phyloP scores from a whole-genome alignment of 2,113 vertebrate species.

The Micromys minutus region DNA sequence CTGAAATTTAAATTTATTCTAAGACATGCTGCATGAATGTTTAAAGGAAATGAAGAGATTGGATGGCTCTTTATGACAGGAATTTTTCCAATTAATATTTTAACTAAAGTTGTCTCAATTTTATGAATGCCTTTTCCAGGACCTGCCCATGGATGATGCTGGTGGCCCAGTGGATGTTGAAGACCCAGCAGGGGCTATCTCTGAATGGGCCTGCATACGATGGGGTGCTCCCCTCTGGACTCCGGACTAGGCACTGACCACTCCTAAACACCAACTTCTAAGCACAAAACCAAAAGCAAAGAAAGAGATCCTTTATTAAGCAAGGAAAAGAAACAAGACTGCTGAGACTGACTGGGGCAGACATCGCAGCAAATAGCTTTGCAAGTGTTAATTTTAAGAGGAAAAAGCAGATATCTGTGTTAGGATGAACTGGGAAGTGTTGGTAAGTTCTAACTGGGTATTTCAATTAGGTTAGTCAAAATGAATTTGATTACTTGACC shows the following conservation, averaged over 20 bases:
- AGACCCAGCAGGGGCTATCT: neutral
- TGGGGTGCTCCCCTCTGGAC: neutral
- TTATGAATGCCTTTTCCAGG: neutral
- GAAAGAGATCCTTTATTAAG: neutral
- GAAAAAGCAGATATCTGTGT: neutral
- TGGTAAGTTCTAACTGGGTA: neutral
- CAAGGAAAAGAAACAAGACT: neutral
- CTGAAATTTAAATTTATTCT: constrained; percentile 41
- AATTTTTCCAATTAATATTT: neutral
- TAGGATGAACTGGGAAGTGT: neutral
- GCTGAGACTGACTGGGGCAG: neutral
- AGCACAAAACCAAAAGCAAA: neutral
- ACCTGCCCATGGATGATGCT: neutral
- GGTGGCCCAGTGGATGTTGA: neutral
- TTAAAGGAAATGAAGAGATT: constrained; percentile 43
- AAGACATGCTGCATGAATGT: constrained; percentile 27
- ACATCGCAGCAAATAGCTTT: neutral
- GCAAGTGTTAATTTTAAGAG: neutral
- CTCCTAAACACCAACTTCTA: neutral
- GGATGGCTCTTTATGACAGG: neutral
- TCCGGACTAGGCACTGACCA: neutral
- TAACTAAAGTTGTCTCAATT: neutral
- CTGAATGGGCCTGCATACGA: neutral
- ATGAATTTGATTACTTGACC: neutral
- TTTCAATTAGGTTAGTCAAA: neutral